Evolutionary conservation across 2,113 vertebrate species (phyloP), one percentile per base, ranked within the genome.

Genomic region (Actenoides hombroni): DNA sequence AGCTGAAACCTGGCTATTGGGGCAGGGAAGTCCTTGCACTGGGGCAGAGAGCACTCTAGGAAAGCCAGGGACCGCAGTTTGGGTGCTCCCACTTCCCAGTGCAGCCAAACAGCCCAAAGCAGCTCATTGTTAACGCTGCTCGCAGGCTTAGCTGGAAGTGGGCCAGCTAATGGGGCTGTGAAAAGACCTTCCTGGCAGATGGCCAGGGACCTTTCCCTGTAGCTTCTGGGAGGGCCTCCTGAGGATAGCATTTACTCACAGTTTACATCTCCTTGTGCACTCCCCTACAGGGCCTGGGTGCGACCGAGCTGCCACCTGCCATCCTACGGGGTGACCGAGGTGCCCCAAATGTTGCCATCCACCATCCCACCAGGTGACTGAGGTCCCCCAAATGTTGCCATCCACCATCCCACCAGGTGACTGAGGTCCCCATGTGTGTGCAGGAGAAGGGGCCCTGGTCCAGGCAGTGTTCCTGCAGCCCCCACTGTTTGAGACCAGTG

Each of bases 401-500:
- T 44, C 16, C 44, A 44, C 44, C 44, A 44, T 44, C 44, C 44
- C 17, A 44, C 44, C 16, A 44, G 44, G 44, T 44, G 44, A 44
- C 44, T 28, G 12, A 77, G 37, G 69, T 65, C 26, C 56, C 49
- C 0, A 3, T 42, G 28, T 2, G 2, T 1, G 20, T 4, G 21
- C 21, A 73, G 49, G 26, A 35, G 54, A 92, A 12, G n/a, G 16
- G 10, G 3, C 5, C 16, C 42, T 42, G 8, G 33, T 65, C 56
- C 68, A 39, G 51, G 18, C 35, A 42, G 25, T 3, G 1, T 42
- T 33, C 31, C 56, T 78, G 69, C 48, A 86, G 60, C 48, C 28
- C 26, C 57, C 0, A 1, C 19, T 76, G 11, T 39, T 63, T 78
- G 51, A 84, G 81, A 73, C 31, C 15, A 73, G 53, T 40, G 59